phyloP scores from a whole-genome alignment of 2,113 vertebrate genomes.

The Cygnus atratus region DNA sequence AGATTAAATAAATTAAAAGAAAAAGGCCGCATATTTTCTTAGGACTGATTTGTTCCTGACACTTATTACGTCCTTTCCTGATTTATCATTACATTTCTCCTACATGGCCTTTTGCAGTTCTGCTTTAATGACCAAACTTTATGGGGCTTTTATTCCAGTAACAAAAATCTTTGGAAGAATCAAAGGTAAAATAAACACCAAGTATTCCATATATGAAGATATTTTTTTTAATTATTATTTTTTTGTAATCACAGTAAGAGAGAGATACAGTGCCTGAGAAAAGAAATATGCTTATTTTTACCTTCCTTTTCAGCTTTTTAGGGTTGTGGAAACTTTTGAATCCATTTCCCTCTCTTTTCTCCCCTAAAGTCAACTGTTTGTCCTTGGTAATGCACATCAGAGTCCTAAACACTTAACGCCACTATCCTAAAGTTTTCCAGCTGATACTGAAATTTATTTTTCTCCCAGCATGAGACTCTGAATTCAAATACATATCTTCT shows the following conservation, averaged over 20 bases:
- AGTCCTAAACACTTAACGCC: not conserved
- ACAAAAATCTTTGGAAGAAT: slow-evolving; percentile 2
- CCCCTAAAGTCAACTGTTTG: not conserved
- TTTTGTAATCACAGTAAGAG: not conserved
- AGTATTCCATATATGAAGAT: not conserved
- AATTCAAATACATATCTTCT: not conserved
- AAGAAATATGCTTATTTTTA: not conserved
- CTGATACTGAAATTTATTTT: not conserved
- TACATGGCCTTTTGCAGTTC: not conserved
- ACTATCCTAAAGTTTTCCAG: not conserved
- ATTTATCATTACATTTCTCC: not conserved
- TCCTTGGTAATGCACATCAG: not conserved
- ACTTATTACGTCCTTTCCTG: not conserved
- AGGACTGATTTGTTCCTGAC: not conserved
- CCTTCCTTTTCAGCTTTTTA: not conserved
- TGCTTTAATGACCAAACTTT: not conserved
- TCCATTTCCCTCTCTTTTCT: not conserved
- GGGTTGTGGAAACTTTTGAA: not conserved
- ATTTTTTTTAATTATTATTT: not conserved
- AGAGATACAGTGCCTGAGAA: not conserved
- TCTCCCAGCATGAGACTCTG: not conserved
- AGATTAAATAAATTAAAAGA: not conserved
- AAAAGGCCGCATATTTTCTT: not conserved
- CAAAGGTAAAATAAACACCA: not conserved
- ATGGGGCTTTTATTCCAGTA: not conserved